A percentile compares a stretch with the other conserved stretches of the same genome.
Evolutionary conservation across 2,888 invertebrate species (phyloP).

Genomic region (Ichneumon xanthorius): DNA sequence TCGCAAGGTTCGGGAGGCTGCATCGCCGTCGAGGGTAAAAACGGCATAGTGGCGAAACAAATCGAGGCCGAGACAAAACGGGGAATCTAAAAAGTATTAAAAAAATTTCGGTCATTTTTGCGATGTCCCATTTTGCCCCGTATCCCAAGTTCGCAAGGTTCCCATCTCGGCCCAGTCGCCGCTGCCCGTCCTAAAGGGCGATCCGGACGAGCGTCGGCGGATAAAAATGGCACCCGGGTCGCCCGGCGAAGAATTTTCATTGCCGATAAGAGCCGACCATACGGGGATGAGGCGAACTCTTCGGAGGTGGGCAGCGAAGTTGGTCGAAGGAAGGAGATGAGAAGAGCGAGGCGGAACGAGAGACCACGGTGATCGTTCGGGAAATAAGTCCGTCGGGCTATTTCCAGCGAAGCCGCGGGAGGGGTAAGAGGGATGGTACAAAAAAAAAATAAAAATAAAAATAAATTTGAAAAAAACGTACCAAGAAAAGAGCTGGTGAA

Average conservation of each 20-base stretch:
- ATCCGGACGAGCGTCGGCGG: too few species aligned
- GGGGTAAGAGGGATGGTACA: conserved; percentile 24
- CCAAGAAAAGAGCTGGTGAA: conserved; percentile 37
- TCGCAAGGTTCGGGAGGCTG: not conserved
- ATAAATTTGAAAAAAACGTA: conserved; percentile 27
- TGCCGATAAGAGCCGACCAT: conserved; percentile 13
- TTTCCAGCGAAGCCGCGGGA: conserved; percentile 37
- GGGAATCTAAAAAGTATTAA: too few species aligned
- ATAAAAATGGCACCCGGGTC: not conserved
- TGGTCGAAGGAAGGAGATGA: not conserved
- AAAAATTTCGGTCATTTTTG: too few species aligned
- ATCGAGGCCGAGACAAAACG: too few species aligned
- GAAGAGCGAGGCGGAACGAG: conserved; percentile 15
- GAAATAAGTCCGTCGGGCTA: conserved; percentile 59
- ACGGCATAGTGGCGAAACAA: too few species aligned
- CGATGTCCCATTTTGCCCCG: too few species aligned
- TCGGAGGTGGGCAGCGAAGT: conserved; percentile 25
- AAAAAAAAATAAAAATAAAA: not conserved
- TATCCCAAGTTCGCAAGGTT: too few species aligned
- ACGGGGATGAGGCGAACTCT: conserved; percentile 49
- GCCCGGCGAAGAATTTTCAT: conserved; percentile 34
- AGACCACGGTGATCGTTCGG: conserved; percentile 47
- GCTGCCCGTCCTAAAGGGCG: too few species aligned
- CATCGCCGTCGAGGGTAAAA: not conserved
- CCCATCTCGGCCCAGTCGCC: too few species aligned